Evolutionary conservation across 1,140 invertebrate species (phyloP), one percentile per base, ranked within the genome.

Genomic region (Drosophila aff.): DNA sequence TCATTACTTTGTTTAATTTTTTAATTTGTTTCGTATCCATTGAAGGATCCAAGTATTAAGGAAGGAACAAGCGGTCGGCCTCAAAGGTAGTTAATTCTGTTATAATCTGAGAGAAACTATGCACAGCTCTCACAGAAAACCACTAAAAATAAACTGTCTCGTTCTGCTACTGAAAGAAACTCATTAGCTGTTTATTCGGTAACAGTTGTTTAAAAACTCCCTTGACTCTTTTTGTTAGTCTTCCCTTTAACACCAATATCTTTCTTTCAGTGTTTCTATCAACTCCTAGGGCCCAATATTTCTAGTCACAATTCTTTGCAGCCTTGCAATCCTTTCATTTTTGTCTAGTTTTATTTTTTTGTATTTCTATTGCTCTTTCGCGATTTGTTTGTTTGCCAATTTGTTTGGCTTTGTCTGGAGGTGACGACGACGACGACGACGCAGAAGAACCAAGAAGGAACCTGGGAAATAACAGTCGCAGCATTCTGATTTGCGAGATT

Each of bases 351-450:
- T 33, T 21, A 15, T 74, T 67, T 47, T 55, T 31, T 60, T 72
- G 40, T 67, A 49, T 61, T 68, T 50, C 28, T 36, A 31, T 79
- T 68, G 38, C 69, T 52, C n/a, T 76, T 59, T 76, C 71, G 68
- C 65, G 55, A 61, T 76, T 76, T 85, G 75, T 81, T 85, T 85
- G 78, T 85, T 85, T 84, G 84, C 66, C 68, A 85, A 78, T 84
- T 80, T 84, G 50, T 83, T 89, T 89, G 71, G 68, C 79, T 89
- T 83, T 79, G 84, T 52, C 68, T 71, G 66, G 66, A 72, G 81
- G 77, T 81, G 75, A 77, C 43, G 44, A 28, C 40, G 16, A 58
- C 38, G 31, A 58, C 38, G 31, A 58, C 36, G 52, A 13, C 0
- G 47, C 15, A 33, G 15, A 23, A n/a, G 31, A 60, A 65, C 28